Evolutionary conservation across 2,888 invertebrate genomes (phyloP).

Genomic region (Margaritifera margaritifera): DNA sequence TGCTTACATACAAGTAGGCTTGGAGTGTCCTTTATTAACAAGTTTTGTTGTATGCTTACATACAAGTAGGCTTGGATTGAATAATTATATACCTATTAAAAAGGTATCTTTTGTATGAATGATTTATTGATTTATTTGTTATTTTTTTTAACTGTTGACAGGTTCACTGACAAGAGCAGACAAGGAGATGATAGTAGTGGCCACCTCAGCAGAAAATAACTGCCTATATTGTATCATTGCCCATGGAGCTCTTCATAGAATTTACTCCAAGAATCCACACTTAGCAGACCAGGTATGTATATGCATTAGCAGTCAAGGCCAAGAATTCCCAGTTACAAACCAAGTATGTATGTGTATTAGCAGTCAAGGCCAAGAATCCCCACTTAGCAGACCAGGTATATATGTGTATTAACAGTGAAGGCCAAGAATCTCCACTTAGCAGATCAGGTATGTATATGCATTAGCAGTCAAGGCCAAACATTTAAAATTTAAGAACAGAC

Average conservation of each 20-base stretch:
- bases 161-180: slow-evolving; percentile 63
- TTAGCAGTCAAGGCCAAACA: too few species aligned
- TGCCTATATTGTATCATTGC: slow-evolving; percentile 64
- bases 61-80: too few species aligned
- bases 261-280: slow-evolving; percentile 54
- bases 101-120: too few species aligned
- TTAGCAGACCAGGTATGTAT: slow-evolving; percentile 64
- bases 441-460: slow-evolving; percentile 57
- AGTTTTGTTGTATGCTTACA: too few species aligned
- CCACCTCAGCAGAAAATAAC: slow-evolving; percentile 58
- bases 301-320: too few species aligned
- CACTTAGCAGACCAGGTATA: slow-evolving; percentile 63
- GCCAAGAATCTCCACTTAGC: slow-evolving; percentile 42
- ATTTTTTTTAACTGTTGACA: slow-evolving; percentile 16
- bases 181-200: slow-evolving; percentile 67
- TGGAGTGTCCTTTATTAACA: too few species aligned
- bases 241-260: slow-evolving; percentile 60
- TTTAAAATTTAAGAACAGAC: too few species aligned
- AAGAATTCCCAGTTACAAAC: slow-evolving; percentile 54
- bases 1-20: too few species aligned
- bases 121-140: not conserved
- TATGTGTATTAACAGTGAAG: too few species aligned
- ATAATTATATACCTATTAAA: too few species aligned
- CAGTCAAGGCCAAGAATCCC: too few species aligned
- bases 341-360: slow-evolving; percentile 46